Percentiles rank a stretch among this genome's conserved stretches.
Evolutionary conservation across 30 jellyfish, hydroid and myxozoan genomes (phyloP).

Genomic region (Calvadosia cruxmelitensis): DNA sequence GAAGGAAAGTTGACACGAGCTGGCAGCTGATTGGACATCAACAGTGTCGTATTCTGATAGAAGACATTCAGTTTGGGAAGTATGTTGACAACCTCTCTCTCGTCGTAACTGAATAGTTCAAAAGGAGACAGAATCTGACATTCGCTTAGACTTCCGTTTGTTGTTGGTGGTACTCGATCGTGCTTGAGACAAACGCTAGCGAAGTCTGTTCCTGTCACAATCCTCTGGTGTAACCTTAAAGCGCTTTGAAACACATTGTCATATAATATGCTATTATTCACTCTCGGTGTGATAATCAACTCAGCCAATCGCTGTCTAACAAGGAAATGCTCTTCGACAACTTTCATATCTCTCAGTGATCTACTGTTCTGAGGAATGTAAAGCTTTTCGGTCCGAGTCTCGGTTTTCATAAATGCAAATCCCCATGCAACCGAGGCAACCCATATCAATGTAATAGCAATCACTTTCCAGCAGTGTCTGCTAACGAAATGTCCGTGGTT

Average conservation of each 20-base stretch:
- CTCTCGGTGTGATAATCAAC: conserved; percentile 15
- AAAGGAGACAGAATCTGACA: too few relatives aligned
- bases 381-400: conserved; percentile 51
- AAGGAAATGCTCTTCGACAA: conserved; percentile 38
- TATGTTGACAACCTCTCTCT: too few relatives aligned
- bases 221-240: conserved; percentile 17
- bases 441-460: conserved; percentile 14
- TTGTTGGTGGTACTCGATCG: too few relatives aligned
- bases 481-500: conserved; percentile 37
- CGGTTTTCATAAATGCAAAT: conserved; percentile 29
- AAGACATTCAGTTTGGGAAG: too few relatives aligned
- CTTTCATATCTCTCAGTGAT: conserved; percentile 44
- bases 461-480: conserved; percentile 17
- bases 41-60: too few relatives aligned
- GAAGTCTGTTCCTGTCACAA: conserved; percentile 18
- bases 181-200: conserved; percentile 37
- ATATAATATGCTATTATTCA: conserved; percentile 14
- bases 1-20: too few relatives aligned
- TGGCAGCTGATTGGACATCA: too few relatives aligned
- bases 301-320: conserved; percentile 53
- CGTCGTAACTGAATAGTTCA: too few relatives aligned
- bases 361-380: conserved; percentile 72
- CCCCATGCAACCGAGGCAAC: conserved; percentile 52
- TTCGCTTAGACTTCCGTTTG: too few relatives aligned
- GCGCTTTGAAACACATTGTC: conserved; percentile 29